Evolutionary conservation across 2,797 vertebrate genomes (phyloP), one percentile per base, ranked within the genome.

Genomic region (Nyctalus aviator): DNA sequence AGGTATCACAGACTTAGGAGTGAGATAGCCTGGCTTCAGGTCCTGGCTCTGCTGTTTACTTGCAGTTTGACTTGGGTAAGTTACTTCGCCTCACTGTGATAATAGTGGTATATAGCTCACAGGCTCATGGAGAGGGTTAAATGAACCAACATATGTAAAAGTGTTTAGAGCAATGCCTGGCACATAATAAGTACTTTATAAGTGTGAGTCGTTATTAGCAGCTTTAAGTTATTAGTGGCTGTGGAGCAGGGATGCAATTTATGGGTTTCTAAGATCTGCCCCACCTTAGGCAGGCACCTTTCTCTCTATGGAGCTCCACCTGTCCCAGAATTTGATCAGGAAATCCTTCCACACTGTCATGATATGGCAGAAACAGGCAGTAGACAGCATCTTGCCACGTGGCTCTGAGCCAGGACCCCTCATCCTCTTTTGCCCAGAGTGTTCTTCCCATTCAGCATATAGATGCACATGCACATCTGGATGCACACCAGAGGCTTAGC

Each of bases 401-500:
- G 30, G 57, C 50, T 88, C 83, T 27, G 37, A 44, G 55, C 73
- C 69, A 84, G 44, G 69, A 37, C 27, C 32, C 46, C 37, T 75
- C 7, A 5, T 35, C 44, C 27, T 73, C 87, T 90, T 88, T 57
- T 87, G 13, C 50, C 72, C 41, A 78, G 44, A 88, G 30, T 50
- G 35, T 35, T 83, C 78, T 76, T 88, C 64, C 46, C 30, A 5
- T 69, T 91, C 90, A 44, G 68, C 66, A 95, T 95, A 82, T 44
- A 84, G 53, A 86, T 76, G 41, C 8, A 2, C 37, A 57, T 37
- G 41, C 59, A 79, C 62, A 93, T 86, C 89, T 84, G 93, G 75
- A 95, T 86, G n/a, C 20, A 87, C 44, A 79, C 76, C 66, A 94
- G 87, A 93, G 87, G 62, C 64, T 90, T 84, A 59, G 1, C 44